Percentiles rank a stretch among this genome's conserved stretches.
phyloP scores from a whole-genome alignment of 2,113 vertebrate genomes.

The Cacatua alba region DNA sequence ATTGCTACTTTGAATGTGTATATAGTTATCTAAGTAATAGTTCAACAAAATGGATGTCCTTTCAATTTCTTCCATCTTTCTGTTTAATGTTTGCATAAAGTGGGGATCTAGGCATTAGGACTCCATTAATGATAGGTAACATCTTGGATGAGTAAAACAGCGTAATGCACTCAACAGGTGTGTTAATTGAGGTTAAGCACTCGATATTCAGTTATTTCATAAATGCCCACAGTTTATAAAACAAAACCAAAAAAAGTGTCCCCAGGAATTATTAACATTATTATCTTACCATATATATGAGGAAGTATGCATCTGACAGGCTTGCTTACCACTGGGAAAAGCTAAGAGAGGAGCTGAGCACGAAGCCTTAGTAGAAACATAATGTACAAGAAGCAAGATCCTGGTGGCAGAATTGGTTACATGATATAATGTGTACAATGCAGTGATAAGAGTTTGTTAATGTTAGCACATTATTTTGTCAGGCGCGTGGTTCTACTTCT shows the following conservation, averaged over 20 bases:
- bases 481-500: background rate
- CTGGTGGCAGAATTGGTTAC: background rate
- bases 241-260: background rate
- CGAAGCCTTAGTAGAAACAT: background rate
- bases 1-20: background rate
- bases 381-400: background rate
- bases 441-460: fast-evolving
- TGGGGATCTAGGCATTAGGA: background rate
- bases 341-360: background rate
- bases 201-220: background rate
- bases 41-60: background rate
- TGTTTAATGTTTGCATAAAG: background rate
- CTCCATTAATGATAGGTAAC: background rate
- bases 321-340: background rate
- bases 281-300: fast-evolving
- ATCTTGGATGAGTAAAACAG: background rate
- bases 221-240: background rate
- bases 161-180: background rate
- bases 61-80: background rate
- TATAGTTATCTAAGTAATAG: background rate
- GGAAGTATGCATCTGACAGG: background rate
- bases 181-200: background rate
- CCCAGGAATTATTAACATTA: background rate
- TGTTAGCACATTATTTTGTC: background rate
- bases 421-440: fast-evolving